Conservation (phyloP, 1,140 invertebrate genomes). For the Rhopalosiphum padi region DNA sequence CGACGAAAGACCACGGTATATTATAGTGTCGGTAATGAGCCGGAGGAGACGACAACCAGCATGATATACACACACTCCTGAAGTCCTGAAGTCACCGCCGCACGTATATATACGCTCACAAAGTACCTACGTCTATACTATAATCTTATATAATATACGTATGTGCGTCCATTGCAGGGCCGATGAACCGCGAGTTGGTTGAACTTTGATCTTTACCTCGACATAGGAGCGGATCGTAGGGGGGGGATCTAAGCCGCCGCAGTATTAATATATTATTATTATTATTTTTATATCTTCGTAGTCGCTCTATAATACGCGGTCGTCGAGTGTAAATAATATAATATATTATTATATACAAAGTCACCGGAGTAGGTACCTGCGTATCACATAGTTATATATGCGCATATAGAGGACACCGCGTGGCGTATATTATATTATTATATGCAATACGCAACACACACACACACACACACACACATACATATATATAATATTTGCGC, state of each 20-base stretch:
- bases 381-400: neutral
- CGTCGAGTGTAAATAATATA: neutral
- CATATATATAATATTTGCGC: neutral
- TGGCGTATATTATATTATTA: neutral
- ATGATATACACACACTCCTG: neutral
- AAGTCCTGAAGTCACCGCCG: neutral
- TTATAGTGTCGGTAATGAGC: neutral
- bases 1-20: neutral
- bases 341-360: neutral
- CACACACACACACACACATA: neutral
- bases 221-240: neutral
- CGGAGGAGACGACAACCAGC: neutral
- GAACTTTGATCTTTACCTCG: conserved; percentile 43
- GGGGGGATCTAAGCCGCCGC: neutral
- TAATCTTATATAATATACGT: neutral
- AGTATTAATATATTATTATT: neutral
- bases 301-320: neutral
- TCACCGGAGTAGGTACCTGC: neutral
- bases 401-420: no score
- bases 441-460: neutral
- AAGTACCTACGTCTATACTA: neutral
- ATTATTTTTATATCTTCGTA: neutral
- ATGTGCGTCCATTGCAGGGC: neutral
- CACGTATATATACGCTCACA: neutral
- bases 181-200: conserved; percentile 55